These are phyloP conservation scores for Zaprionus ornatus DNA, from an alignment of 1,140 invertebrate genomes.

Conservation along the genomic window DNA sequence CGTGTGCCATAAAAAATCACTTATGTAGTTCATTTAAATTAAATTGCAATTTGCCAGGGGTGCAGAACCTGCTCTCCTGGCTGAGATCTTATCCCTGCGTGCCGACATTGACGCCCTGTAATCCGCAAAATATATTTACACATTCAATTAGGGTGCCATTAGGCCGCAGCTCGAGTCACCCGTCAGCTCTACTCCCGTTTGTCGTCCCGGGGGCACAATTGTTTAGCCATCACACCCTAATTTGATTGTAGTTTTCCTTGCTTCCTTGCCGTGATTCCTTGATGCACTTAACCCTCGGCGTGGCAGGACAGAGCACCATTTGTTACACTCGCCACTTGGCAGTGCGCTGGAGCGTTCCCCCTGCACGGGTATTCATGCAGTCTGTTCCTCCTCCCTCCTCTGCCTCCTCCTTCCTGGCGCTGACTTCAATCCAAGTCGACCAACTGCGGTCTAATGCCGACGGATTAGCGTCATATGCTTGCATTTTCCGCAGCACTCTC, in stretches of 20 bases:
- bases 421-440: constrained; percentile 34
- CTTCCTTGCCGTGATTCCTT: constrained; percentile 69
- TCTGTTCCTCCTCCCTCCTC: constrained; percentile 11
- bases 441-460: constrained; percentile 77
- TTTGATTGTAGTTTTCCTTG: constrained; percentile 76
- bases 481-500: constrained; percentile 65
- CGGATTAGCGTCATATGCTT: constrained; percentile 84
- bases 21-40: constrained; percentile 82
- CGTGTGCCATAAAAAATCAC: constrained; percentile 73
- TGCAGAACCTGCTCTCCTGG: constrained; percentile 31
- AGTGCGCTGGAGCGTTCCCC: constrained; percentile 60
- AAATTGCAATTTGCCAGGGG: constrained; percentile 70
- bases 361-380: constrained; percentile 21
- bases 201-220: constrained; percentile 77
- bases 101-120: constrained; percentile 74
- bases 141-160: constrained; percentile 84
- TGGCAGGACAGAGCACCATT: constrained; percentile 48
- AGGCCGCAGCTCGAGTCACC: constrained; percentile 41
- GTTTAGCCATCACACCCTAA: constrained; percentile 84
- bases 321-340: constrained; percentile 75
- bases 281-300: constrained; percentile 82
- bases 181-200: constrained; percentile 38
- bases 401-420: constrained; percentile 12
- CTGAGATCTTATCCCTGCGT: constrained; percentile 68
- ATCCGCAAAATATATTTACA: constrained; percentile 83